Percentiles rank a stretch among this genome's conserved stretches.
phyloP scores from a whole-genome alignment of 2,888 invertebrate genomes.

The Monoplex corrugatus region DNA sequence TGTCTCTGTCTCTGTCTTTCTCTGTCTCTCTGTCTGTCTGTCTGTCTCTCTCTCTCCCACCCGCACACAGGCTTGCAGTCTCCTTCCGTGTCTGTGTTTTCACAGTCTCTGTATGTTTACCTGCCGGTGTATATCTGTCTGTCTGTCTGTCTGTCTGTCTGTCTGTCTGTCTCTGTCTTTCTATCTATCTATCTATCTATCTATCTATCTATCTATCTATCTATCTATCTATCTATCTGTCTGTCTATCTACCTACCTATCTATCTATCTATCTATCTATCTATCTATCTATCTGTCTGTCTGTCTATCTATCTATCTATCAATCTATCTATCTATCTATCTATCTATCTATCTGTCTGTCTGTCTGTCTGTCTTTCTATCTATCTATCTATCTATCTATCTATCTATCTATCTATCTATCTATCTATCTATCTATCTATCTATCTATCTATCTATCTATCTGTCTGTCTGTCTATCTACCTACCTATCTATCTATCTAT shows the following conservation, averaged over 20 bases:
- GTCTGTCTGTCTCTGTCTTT: background rate
- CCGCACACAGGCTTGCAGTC: background rate
- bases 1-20: no score
- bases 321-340: no score
- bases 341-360: no score
- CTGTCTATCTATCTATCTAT: background rate
- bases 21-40: no score
- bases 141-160: background rate
- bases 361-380: background rate
- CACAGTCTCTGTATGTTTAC: background rate
- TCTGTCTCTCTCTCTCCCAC: no score
- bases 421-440: background rate
- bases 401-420: background rate
- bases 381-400: background rate
- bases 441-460: background rate
- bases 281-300: background rate
- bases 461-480: no score
- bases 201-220: background rate
- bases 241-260: background rate
- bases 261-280: background rate
- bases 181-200: slow-evolving; percentile 12
- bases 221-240: background rate
- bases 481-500: no score
- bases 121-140: background rate
- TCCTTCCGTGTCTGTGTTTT: background rate